Percentiles rank a stretch among this genome's conserved stretches.
Conservation (phyloP, 2,888 invertebrate species). For the Drosophila mettleri region DNA sequence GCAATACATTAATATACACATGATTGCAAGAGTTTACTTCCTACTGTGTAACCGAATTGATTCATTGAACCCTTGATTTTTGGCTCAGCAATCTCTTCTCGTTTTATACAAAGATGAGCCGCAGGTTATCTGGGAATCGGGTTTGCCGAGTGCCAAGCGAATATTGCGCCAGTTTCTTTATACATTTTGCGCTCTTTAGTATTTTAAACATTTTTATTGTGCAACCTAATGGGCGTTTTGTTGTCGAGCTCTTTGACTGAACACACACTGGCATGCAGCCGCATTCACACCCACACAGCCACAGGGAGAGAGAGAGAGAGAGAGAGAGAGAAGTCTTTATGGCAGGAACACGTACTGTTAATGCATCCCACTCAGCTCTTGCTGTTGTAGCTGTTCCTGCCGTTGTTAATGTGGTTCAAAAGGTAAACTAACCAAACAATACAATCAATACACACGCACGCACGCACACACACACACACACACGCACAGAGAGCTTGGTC, state of each 20-base stretch:
- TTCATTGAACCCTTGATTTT: no score
- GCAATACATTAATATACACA: no score
- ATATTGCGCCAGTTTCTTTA: slow-evolving; percentile 29
- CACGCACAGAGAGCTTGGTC: slow-evolving; percentile 3
- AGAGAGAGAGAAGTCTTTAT: slow-evolving; percentile 47
- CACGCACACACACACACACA: slow-evolving; percentile 34
- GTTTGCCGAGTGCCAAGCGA: slow-evolving; percentile 19
- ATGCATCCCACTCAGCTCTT: slow-evolving; percentile 57
- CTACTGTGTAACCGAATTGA: no score
- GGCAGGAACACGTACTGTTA: slow-evolving; percentile 72
- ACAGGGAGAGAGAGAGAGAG: slow-evolving; percentile 15
- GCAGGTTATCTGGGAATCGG: no score
- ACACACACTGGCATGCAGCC: slow-evolving; percentile 17
- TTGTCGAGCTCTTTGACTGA: slow-evolving; percentile 56
- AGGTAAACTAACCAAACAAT: slow-evolving; percentile 65
- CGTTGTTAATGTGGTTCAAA: slow-evolving; percentile 51
- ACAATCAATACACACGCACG: slow-evolving; percentile 39
- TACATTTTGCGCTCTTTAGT: slow-evolving; percentile 49
- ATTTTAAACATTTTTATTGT: slow-evolving; percentile 78
- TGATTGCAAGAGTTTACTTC: no score
- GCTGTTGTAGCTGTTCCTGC: slow-evolving; percentile 35
- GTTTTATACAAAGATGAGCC: no score
- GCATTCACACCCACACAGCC: slow-evolving; percentile 18
- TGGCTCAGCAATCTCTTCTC: no score
- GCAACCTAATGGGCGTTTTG: slow-evolving; percentile 73